Evolutionary conservation across 2,113 vertebrate genomes (phyloP).

Genomic region (Clarias macrocephalus): DNA sequence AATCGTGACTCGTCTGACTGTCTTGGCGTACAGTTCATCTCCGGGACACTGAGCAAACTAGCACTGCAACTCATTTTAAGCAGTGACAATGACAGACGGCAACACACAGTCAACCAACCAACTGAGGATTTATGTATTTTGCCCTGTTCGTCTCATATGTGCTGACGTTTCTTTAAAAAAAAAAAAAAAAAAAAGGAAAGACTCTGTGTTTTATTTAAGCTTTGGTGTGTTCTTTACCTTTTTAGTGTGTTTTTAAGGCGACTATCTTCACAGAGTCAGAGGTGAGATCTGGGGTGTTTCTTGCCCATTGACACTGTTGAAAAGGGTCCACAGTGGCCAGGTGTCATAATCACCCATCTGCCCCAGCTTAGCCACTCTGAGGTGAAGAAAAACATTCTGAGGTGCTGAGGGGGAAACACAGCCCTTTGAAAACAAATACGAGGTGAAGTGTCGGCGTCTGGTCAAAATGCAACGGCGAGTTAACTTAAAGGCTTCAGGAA

Average conservation of each 20-base stretch:
- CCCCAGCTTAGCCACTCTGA: conserved; percentile 64
- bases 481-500: background rate
- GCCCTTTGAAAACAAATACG: conserved; percentile 68
- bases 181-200: background rate
- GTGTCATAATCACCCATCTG: conserved; percentile 63
- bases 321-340: conserved; percentile 56
- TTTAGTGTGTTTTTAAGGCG: conserved; percentile 48
- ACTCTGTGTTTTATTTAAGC: conserved; percentile 41
- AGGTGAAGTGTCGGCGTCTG: background rate
- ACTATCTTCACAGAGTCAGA: conserved; percentile 58
- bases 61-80: conserved; percentile 22
- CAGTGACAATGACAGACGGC: background rate
- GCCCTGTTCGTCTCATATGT: background rate
- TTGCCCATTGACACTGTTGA: conserved; percentile 66
- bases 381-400: conserved; percentile 61
- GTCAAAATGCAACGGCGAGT: background rate
- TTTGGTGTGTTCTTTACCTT: conserved; percentile 26
- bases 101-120: background rate
- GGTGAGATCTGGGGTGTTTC: conserved; percentile 58
- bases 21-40: conserved; percentile 60
- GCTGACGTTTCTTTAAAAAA: conserved; percentile 28
- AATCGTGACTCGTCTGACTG: conserved; percentile 64
- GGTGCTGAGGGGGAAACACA: conserved; percentile 40
- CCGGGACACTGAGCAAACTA: conserved; percentile 46
- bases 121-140: conserved; percentile 19